phyloP scores from a whole-genome alignment of 2,888 invertebrate genomes.

The Aspidiotus rigidus region DNA sequence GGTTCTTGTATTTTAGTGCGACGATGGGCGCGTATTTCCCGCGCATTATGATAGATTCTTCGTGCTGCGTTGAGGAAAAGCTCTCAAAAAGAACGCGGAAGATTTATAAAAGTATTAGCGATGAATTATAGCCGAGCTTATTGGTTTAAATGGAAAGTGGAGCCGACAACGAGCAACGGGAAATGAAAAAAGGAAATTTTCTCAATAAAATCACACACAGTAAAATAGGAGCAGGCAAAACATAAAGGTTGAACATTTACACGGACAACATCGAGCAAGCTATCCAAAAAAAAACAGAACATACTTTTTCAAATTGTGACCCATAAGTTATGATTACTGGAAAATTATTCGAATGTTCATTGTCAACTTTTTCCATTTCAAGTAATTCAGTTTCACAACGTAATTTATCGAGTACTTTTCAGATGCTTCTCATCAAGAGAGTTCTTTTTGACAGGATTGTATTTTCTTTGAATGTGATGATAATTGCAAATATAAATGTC shows the following conservation, averaged over 20 bases:
- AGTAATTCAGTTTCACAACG: not conserved
- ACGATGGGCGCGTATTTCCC: not conserved
- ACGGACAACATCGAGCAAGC: not conserved
- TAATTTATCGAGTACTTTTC: not conserved
- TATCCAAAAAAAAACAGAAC: no score
- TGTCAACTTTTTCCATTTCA: slow-evolving; percentile 9
- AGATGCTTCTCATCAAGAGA: not conserved
- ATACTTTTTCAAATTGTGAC: not conserved
- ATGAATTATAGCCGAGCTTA: slow-evolving; percentile 24
- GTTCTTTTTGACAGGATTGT: no score
- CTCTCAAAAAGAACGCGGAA: slow-evolving; percentile 19
- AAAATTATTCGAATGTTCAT: not conserved
- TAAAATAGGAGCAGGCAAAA: not conserved
- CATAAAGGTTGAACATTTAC: not conserved
- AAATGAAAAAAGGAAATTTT: slow-evolving; percentile 16
- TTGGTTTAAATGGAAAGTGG: slow-evolving; percentile 19
- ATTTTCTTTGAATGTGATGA: no score
- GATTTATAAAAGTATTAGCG: slow-evolving; percentile 25
- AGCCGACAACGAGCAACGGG: slow-evolving; percentile 11
- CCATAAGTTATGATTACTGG: not conserved
- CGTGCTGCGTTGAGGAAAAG: slow-evolving; percentile 5
- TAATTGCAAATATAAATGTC: no score
- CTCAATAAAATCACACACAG: slow-evolving; percentile 2
- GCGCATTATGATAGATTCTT: slow-evolving; percentile 21
- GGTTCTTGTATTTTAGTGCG: not conserved